phyloP scores from a whole-genome alignment of 2,113 vertebrate species.

The Ornithorhynchus anatinus region DNA sequence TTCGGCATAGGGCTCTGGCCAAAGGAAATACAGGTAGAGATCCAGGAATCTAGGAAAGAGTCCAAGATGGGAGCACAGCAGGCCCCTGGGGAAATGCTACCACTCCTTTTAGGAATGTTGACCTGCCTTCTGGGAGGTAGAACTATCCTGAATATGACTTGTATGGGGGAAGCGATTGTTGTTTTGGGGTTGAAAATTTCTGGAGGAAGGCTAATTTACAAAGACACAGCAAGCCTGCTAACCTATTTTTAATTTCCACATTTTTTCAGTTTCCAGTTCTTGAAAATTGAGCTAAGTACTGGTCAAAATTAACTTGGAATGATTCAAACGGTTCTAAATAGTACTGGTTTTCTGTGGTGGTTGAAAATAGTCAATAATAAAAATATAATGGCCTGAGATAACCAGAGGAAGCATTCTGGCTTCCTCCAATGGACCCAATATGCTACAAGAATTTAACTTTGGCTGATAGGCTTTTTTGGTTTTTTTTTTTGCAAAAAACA shows the following conservation, averaged over 20 bases:
- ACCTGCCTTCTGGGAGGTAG: too few species aligned
- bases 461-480: background rate
- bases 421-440: too few species aligned
- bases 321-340: background rate
- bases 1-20: too few species aligned
- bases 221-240: background rate
- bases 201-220: background rate
- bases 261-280: constrained; percentile 9
- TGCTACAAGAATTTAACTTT: background rate
- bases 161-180: background rate
- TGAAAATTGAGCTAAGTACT: background rate
- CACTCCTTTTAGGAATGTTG: too few species aligned
- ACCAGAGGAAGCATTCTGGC: background rate
- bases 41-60: too few species aligned
- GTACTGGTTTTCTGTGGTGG: background rate
- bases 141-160: background rate
- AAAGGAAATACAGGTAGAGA: too few species aligned
- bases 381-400: background rate
- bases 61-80: too few species aligned
- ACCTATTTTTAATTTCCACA: constrained; percentile 14
- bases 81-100: too few species aligned
- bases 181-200: constrained; percentile 13
- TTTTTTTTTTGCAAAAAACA: background rate
- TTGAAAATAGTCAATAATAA: background rate
- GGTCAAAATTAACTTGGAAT: background rate